These are phyloP conservation scores for Lepidochrysops patricia DNA, from an alignment of 2,888 invertebrate species.

Conservation along the genomic window DNA sequence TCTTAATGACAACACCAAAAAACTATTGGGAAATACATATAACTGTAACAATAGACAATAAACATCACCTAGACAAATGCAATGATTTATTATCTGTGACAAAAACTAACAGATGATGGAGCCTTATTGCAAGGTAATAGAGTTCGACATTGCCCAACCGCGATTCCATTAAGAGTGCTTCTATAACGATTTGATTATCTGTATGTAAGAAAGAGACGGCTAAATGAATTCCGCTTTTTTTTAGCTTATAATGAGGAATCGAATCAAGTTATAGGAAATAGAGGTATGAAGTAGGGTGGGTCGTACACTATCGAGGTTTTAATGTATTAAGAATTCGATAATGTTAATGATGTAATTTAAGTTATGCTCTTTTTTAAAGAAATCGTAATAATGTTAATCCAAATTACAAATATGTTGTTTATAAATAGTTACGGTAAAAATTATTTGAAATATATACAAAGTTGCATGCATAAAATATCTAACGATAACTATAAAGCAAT, in stretches of 20 bases:
- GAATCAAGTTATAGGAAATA: slow-evolving; percentile 40
- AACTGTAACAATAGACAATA: slow-evolving; percentile 52
- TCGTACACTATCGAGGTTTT: slow-evolving; percentile 9
- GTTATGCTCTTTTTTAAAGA: no score
- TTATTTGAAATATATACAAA: not conserved
- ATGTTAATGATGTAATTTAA: no score
- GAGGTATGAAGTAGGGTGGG: slow-evolving; percentile 30
- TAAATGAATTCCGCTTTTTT: slow-evolving; percentile 43
- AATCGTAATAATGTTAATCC: no score
- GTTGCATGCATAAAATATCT: not conserved
- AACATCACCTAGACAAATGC: slow-evolving; percentile 58
- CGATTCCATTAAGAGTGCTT: not conserved
- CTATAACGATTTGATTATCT: slow-evolving; percentile 19
- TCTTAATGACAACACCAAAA: slow-evolving; percentile 17
- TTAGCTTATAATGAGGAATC: slow-evolving; percentile 49
- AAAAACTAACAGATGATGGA: slow-evolving; percentile 28
- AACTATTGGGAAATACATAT: slow-evolving; percentile 20
- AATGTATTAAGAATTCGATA: no score
- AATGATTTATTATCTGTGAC: slow-evolving; percentile 51
- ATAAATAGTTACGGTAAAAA: no score
- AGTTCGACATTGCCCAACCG: not conserved
- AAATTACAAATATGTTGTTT: no score
- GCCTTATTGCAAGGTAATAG: not conserved
- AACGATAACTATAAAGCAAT: slow-evolving; percentile 10
- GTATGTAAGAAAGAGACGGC: slow-evolving; percentile 37